A percentile compares a stretch with the other conserved stretches of the same genome.
Evolutionary conservation across 2,888 invertebrate genomes (phyloP).

Genomic region (Lydus trimaculatus): DNA sequence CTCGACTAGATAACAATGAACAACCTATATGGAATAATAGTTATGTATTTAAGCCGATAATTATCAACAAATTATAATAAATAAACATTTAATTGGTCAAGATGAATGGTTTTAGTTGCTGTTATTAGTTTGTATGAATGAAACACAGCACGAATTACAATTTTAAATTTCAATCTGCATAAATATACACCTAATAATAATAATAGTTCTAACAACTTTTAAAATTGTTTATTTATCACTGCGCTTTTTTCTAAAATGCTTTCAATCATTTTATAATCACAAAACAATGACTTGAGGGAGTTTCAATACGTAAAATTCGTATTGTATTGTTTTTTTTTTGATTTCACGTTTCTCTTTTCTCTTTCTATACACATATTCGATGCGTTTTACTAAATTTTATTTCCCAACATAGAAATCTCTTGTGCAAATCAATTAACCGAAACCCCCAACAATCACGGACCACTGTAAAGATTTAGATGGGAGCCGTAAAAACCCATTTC

Average conservation of each 20-base stretch:
- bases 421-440: constrained; percentile 34
- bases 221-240: not conserved
- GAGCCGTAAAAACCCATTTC: constrained; percentile 34
- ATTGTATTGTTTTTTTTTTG: not conserved
- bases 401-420: constrained; percentile 1
- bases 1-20: not conserved
- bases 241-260: not conserved
- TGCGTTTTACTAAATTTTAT: constrained; percentile 5
- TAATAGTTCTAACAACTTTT: not conserved
- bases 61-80: constrained; percentile 31
- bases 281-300: not conserved
- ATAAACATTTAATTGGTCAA: constrained; percentile 32
- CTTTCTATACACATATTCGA: not conserved
- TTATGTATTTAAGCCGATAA: constrained; percentile 20
- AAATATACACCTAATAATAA: constrained; percentile 11
- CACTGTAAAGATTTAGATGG: constrained; percentile 34
- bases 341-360: not conserved
- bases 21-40: constrained; percentile 11
- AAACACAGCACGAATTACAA: constrained; percentile 29
- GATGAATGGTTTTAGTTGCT: constrained; percentile 24
- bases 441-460: constrained; percentile 32
- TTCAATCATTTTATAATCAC: not conserved
- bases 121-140: constrained; percentile 24
- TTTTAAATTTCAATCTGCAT: constrained; percentile 26
- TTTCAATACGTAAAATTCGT: not conserved